Conservation (phyloP, 1,140 invertebrate species). For the Drosophila insularis region DNA sequence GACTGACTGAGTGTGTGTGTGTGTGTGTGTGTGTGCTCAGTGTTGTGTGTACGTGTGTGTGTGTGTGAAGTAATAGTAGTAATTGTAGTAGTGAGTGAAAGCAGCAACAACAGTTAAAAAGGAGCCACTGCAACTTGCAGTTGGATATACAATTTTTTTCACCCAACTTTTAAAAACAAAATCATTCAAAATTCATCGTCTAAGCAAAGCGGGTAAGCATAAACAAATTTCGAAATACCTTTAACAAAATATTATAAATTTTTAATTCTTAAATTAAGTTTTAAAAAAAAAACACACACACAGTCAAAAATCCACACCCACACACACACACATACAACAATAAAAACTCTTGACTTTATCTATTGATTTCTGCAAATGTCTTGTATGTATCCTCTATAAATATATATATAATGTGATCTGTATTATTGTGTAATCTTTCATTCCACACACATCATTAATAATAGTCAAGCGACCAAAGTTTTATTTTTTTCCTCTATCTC, state of each 20-base stretch:
- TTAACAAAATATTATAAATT: not conserved
- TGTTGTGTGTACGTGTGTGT: not conserved
- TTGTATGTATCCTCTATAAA: constrained; percentile 42
- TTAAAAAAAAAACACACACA: constrained; percentile 25
- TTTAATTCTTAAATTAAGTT: constrained; percentile 11
- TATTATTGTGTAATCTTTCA: constrained; percentile 3
- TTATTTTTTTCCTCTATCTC: not conserved
- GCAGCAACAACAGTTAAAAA: too few species aligned
- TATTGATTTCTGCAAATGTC: constrained; percentile 67
- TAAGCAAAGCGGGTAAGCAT: constrained; percentile 81
- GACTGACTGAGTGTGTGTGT: constrained; percentile 19
- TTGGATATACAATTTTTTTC: constrained; percentile 48
- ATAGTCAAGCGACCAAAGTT: not conserved
- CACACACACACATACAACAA: constrained; percentile 17
- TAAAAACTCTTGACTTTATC: constrained; percentile 20
- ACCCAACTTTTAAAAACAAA: constrained; percentile 48
- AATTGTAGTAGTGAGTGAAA: not conserved
- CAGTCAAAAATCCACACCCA: constrained; percentile 23
- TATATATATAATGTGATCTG: constrained; percentile 33
- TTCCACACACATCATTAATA: not conserved
- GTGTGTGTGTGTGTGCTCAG: not conserved
- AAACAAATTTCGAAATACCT: too few species aligned
- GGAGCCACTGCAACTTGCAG: not conserved
- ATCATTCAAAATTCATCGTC: constrained; percentile 82
- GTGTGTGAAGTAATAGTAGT: not conserved